Conservation (phyloP, 1,140 invertebrate species). For the Drosophila carrolli region DNA sequence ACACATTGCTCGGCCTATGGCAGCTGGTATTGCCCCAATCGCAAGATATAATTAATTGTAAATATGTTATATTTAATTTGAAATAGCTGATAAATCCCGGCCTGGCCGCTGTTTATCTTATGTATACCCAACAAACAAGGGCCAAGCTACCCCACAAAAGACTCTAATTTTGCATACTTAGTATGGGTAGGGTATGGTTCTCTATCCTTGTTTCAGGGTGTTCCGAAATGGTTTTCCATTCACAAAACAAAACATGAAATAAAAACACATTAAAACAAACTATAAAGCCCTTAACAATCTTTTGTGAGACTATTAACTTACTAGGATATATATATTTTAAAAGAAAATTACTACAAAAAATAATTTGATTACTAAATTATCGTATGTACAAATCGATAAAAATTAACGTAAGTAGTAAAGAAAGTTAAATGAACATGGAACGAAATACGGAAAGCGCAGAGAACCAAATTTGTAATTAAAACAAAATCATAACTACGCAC, state of each 20-base stretch:
- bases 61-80: constrained; percentile 68
- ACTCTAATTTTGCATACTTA: constrained; percentile 55
- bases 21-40: constrained; percentile 30
- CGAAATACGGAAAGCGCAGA: constrained; percentile 57
- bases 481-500: constrained; percentile 54
- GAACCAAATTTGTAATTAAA: constrained; percentile 75
- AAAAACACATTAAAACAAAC: constrained; percentile 41
- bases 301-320: constrained; percentile 75
- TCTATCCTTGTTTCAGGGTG: constrained; percentile 33
- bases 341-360: constrained; percentile 28
- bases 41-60: constrained; percentile 56
- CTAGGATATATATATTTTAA: constrained; percentile 59
- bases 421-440: constrained; percentile 26
- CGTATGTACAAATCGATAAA: constrained; percentile 68
- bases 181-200: constrained; percentile 60
- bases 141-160: constrained; percentile 40
- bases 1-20: constrained; percentile 16
- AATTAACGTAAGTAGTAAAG: constrained; percentile 71
- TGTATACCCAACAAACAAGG: constrained; percentile 23
- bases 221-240: constrained; percentile 53
- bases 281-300: constrained; percentile 63
- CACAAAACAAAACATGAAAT: constrained; percentile 27
- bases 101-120: constrained; percentile 64
- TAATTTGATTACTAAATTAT: constrained; percentile 61
- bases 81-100: constrained; percentile 66